Evolutionary conservation across 2,113 vertebrate species (phyloP).

Genomic region (Dicentrarchus labrax): DNA sequence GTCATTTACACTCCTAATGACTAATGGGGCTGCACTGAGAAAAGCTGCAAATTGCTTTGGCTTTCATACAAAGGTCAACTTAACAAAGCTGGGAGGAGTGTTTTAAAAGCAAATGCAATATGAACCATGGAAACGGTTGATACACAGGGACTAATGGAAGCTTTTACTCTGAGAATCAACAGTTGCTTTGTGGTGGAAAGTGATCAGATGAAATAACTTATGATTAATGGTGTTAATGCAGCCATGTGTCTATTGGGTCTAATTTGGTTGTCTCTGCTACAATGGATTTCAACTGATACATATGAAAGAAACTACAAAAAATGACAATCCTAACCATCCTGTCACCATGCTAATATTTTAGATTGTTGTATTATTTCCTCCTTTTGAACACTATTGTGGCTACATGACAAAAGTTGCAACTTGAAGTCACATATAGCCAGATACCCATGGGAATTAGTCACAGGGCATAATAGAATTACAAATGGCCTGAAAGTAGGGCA

Average conservation of each 20-base stretch:
- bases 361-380: neutral
- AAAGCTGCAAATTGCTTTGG: conserved; percentile 7
- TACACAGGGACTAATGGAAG: neutral
- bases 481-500: neutral
- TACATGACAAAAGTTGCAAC: neutral
- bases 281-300: neutral
- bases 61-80: conserved; percentile 10
- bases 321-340: neutral
- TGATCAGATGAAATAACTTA: neutral
- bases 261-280: neutral
- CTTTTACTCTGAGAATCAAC: neutral
- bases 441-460: neutral
- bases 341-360: neutral
- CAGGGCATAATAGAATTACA: neutral
- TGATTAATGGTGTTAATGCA: neutral
- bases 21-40: neutral
- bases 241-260: neutral
- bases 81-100: neutral
- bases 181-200: neutral
- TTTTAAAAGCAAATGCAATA: neutral
- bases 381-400: neutral
- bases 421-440: neutral
- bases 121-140: neutral
- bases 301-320: neutral
- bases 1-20: neutral